Percentiles rank a stretch among this genome's conserved stretches.
Evolutionary conservation across 2,888 invertebrate genomes (phyloP).

Genomic region (Eristalinus aeneus): DNA sequence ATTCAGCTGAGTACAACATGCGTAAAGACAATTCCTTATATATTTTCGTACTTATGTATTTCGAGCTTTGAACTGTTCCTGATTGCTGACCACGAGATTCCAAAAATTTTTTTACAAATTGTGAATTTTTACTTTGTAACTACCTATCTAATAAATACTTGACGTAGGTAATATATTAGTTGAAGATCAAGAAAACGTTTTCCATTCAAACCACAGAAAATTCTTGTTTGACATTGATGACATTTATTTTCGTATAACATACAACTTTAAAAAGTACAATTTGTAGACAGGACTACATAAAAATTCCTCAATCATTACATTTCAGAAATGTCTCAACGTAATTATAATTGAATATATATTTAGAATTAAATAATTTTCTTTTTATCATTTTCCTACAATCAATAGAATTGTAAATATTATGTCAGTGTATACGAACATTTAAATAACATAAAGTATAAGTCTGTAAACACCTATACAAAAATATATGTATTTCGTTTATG

Average conservation of each 20-base stretch:
- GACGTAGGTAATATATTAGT: no score
- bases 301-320: background rate
- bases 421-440: slow-evolving; percentile 15
- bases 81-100: no score
- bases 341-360: slow-evolving; percentile 5
- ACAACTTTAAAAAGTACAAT: slow-evolving; percentile 13
- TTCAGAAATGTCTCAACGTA: background rate
- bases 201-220: background rate
- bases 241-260: slow-evolving; percentile 18
- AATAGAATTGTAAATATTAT: slow-evolving; percentile 56
- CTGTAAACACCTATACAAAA: slow-evolving; percentile 35
- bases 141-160: no score
- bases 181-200: background rate
- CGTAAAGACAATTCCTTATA: no score
- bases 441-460: slow-evolving; percentile 31
- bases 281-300: background rate
- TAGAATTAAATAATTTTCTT: slow-evolving; percentile 20
- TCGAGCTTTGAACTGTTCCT: no score
- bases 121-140: no score
- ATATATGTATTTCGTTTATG: slow-evolving; percentile 21
- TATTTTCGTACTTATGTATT: no score
- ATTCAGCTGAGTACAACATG: no score
- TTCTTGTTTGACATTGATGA: slow-evolving; percentile 14
- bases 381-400: slow-evolving; percentile 41
- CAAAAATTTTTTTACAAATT: no score